These are phyloP conservation scores for Columba janthina DNA, from an alignment of 2,113 vertebrate genomes.

Conservation along the genomic window DNA sequence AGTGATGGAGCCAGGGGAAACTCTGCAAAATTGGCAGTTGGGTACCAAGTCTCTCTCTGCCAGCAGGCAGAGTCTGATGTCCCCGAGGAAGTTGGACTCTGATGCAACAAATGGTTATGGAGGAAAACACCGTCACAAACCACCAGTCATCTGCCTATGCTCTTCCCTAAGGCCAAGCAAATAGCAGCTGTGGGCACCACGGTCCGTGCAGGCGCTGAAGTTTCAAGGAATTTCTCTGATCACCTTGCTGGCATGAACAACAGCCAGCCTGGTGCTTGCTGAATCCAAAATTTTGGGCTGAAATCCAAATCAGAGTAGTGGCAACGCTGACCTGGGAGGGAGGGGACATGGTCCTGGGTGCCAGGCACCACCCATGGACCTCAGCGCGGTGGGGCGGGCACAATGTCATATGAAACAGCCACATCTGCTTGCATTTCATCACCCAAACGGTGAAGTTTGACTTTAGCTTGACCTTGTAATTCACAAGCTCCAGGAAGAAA, in stretches of 20 bases:
- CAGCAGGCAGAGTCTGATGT: neutral
- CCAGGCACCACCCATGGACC: slow-evolving; percentile 39
- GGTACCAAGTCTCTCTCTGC: neutral
- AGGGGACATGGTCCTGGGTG: neutral
- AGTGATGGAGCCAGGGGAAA: neutral
- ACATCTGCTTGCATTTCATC: slow-evolving; percentile 80
- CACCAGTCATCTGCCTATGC: neutral
- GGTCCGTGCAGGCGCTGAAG: neutral
- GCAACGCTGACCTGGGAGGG: neutral
- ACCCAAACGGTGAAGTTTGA: slow-evolving; percentile 69
- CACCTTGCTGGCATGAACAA: neutral
- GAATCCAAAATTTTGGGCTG: neutral
- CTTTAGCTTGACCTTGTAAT: slow-evolving; percentile 79
- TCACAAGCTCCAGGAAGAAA: slow-evolving; percentile 48
- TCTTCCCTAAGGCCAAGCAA: neutral
- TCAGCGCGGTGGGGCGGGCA: neutral
- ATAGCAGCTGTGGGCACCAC: neutral
- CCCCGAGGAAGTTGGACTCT: neutral
- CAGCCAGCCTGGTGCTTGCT: neutral
- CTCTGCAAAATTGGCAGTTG: neutral
- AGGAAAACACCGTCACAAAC: neutral
- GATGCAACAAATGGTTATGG: neutral
- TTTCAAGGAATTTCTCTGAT: neutral
- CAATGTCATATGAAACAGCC: slow-evolving; percentile 52
- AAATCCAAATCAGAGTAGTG: neutral